Conservation (phyloP, 53 echinoderm and acorn worm genomes). For the Patiria pectinifera region DNA sequence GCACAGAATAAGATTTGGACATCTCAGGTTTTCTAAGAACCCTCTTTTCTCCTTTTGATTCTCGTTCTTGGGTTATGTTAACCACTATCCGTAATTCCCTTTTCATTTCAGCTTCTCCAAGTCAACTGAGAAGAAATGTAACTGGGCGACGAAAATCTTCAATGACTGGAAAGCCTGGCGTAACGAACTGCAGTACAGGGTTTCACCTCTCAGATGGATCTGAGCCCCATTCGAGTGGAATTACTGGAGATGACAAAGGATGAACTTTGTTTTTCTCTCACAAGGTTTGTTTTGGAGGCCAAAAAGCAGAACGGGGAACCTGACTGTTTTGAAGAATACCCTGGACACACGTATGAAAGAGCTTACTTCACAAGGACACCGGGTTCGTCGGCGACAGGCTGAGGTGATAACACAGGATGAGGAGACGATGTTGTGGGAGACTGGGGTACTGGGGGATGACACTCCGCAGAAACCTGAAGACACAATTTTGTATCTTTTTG, state of each 20-base stretch:
- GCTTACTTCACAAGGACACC: not conserved
- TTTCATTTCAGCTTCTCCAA: constrained; percentile 6
- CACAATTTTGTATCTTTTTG: constrained; percentile 3
- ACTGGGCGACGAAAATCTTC: constrained; percentile 23
- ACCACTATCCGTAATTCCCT: not conserved
- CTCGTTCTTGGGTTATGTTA: not conserved
- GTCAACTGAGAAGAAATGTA: constrained; percentile 32
- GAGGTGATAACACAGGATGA: constrained; percentile 9
- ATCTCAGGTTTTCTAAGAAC: not conserved
- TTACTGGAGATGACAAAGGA: constrained; percentile 26
- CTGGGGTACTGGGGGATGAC: constrained; percentile 14
- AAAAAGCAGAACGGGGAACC: constrained; percentile 29
- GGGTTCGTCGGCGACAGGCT: constrained; percentile 31
- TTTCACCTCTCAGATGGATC: not conserved
- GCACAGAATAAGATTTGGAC: not conserved
- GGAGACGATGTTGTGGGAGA: constrained; percentile 19
- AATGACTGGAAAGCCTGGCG: constrained; percentile 40
- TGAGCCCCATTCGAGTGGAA: constrained; percentile 42
- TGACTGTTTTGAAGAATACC: constrained; percentile 16
- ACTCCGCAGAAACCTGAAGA: constrained; percentile 16
- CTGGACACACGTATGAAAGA: constrained; percentile 21
- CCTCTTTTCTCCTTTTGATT: not conserved
- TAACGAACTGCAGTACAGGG: constrained; percentile 9
- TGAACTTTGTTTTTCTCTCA: constrained; percentile 30
- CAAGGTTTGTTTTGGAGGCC: constrained; percentile 22